Evolutionary conservation across 2,797 vertebrate genomes (phyloP).

Genomic region (Myripristis jacobus): DNA sequence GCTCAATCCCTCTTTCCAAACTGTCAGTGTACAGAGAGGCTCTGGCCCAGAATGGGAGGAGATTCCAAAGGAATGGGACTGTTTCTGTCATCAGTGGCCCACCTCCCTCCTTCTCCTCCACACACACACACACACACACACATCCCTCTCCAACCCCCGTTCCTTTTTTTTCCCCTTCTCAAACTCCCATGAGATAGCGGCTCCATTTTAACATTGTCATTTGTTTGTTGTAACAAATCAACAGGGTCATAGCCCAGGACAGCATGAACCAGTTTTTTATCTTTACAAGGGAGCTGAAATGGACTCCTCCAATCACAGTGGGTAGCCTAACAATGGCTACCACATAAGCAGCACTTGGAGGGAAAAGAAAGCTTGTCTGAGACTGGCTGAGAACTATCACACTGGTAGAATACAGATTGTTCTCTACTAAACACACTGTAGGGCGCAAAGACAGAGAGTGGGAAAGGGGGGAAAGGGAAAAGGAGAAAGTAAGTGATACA

Average conservation of each 20-base stretch:
- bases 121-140: slow-evolving; percentile 29
- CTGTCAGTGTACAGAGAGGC: slow-evolving; percentile 52
- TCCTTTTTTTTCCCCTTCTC: slow-evolving; percentile 42
- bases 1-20: slow-evolving; percentile 40
- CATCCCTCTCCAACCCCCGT: slow-evolving; percentile 60
- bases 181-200: slow-evolving; percentile 60
- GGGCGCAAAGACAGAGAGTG: slow-evolving; percentile 33
- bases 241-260: slow-evolving; percentile 45
- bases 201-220: slow-evolving; percentile 61
- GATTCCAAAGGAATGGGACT: slow-evolving; percentile 71
- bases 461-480: slow-evolving; percentile 24
- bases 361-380: slow-evolving; percentile 64
- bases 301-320: slow-evolving; percentile 64
- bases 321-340: slow-evolving; percentile 75
- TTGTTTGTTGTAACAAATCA: slow-evolving; percentile 44
- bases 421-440: slow-evolving; percentile 48
- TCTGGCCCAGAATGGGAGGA: slow-evolving; percentile 78
- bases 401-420: slow-evolving; percentile 59
- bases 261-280: slow-evolving; percentile 39
- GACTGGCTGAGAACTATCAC: slow-evolving; percentile 55
- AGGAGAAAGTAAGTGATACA: slow-evolving; percentile 24
- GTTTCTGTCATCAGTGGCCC: slow-evolving; percentile 72
- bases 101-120: slow-evolving; percentile 41
- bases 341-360: slow-evolving; percentile 72
- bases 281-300: slow-evolving; percentile 56